Base-by-base conservation (phyloP, 2,888 invertebrate species). In the Drosophila mayaguana region DNA sequence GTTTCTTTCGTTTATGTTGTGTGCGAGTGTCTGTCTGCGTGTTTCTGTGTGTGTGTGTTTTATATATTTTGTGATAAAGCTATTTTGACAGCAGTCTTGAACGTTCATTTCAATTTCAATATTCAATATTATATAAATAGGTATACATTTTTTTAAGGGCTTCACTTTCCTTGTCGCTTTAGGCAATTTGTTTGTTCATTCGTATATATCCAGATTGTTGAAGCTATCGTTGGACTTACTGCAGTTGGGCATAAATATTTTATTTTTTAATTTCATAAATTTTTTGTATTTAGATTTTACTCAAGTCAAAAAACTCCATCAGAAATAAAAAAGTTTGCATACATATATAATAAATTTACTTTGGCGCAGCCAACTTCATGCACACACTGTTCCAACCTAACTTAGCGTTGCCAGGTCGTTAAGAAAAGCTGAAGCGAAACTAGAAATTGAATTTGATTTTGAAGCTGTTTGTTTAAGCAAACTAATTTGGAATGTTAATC, bases 71-170 rank as follows among this genome's bases (percentile, higher is more conserved):
- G 77, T 88, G 88, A 88, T 89, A 89, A 90, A 89, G 89, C 89
- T 89, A 90, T 90, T 90, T 89, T 90, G 90, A 90, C 86, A 90
- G 85, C 89, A 89, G 89, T 89, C 89, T 89, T 90, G 88, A 89
- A 86, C 88, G 88, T 86, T 86, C 84, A 76, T 84, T 87, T 84
- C 84, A 86, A 86, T 87, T 84, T 83, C 76, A 87, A 87, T 84
- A 83, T 88, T 84, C 76, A 81, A 76, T 89, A 84, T 88, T 86
- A 83, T 89, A 88, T 87, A 88, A 88, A 87, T 87, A 89, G 85
- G 89, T 84, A 84, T 84, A 84, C 84, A 88, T 67, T 55, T 63
- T 65, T 67, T 84, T 72, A 82, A 67, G 69, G 80, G 65, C 38
- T 72, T 34, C 45, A 67, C 54, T 60, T 18, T 45, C 64, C 32